phyloP scores from a whole-genome alignment of 2,113 vertebrate species.

The Axis porcinus region DNA sequence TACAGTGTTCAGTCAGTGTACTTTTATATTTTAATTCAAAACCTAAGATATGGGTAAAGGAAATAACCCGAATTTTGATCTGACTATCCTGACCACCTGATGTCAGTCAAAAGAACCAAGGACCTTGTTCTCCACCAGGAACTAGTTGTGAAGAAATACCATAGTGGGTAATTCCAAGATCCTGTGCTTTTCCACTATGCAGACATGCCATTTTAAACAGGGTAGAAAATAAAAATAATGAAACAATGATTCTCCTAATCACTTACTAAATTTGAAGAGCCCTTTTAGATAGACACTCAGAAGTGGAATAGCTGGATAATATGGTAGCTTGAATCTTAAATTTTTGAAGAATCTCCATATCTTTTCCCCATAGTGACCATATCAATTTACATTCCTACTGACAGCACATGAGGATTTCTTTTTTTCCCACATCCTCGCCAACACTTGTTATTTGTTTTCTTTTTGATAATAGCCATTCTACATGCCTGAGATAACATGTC shows the following conservation, averaged over 20 bases:
- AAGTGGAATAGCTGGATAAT: background rate
- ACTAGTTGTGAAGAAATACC: constrained; percentile 82
- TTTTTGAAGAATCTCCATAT: background rate
- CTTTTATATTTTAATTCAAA: background rate
- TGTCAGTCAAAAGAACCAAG: constrained; percentile 83
- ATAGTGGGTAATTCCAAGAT: constrained; percentile 93
- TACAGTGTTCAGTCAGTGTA: background rate
- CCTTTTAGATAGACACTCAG: background rate
- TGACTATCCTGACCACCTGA: constrained; percentile 92
- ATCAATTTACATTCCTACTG: background rate
- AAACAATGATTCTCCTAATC: background rate
- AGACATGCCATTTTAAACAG: constrained; percentile 81
- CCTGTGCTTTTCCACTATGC: constrained; percentile 90
- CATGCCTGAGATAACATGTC: background rate
- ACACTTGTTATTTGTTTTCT: background rate
- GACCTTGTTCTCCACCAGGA: constrained; percentile 75
- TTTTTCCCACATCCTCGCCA: background rate
- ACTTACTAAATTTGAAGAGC: background rate
- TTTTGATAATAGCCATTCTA: background rate
- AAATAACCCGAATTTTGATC: constrained; percentile 88
- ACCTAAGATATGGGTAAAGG: constrained; percentile 83
- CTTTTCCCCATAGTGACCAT: no score
- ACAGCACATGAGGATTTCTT: background rate
- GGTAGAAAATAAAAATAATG: background rate
- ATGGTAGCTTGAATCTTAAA: background rate